Evolutionary conservation across 2,888 invertebrate species (phyloP).

Genomic region (Melanostoma scalare): DNA sequence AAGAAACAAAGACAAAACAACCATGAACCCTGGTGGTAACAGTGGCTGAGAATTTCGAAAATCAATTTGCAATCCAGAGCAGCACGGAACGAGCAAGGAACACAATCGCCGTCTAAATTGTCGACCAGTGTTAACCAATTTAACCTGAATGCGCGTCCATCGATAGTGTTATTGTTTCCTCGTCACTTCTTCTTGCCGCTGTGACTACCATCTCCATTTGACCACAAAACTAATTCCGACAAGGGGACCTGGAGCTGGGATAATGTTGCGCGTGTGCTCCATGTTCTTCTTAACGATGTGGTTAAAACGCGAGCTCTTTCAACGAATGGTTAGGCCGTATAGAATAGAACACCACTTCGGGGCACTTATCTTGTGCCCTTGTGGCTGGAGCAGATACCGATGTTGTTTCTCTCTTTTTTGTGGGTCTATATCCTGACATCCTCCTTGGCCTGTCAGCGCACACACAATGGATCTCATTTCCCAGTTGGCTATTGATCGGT

Average conservation of each 20-base stretch:
- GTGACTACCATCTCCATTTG: slow-evolving; percentile 21
- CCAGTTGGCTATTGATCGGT: slow-evolving; percentile 56
- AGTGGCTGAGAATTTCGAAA: not conserved
- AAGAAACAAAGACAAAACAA: not conserved
- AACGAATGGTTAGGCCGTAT: slow-evolving; percentile 22
- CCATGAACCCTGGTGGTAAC: not conserved
- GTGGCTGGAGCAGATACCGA: slow-evolving; percentile 35
- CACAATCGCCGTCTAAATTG: slow-evolving; percentile 46
- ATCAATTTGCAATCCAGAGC: slow-evolving; percentile 49
- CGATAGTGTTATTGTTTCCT: slow-evolving; percentile 57
- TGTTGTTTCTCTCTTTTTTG: slow-evolving; percentile 17
- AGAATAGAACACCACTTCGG: slow-evolving; percentile 25
- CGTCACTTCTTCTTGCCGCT: slow-evolving; percentile 31
- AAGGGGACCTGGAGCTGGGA: slow-evolving; percentile 47
- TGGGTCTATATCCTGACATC: slow-evolving; percentile 53
- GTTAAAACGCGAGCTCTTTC: slow-evolving; percentile 59
- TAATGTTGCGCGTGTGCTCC: slow-evolving; percentile 62
- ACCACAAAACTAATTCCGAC: slow-evolving; percentile 71
- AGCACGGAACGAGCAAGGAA: slow-evolving; percentile 10
- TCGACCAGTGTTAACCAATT: slow-evolving; percentile 68
- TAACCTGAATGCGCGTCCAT: slow-evolving; percentile 64
- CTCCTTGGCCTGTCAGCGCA: slow-evolving; percentile 61
- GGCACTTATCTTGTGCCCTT: slow-evolving; percentile 60
- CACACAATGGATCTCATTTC: slow-evolving; percentile 69
- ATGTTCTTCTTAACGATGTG: slow-evolving; percentile 70